Evolutionary conservation across 1,140 invertebrate genomes (phyloP).

Genomic region (Ctenoplectra terminalis): DNA sequence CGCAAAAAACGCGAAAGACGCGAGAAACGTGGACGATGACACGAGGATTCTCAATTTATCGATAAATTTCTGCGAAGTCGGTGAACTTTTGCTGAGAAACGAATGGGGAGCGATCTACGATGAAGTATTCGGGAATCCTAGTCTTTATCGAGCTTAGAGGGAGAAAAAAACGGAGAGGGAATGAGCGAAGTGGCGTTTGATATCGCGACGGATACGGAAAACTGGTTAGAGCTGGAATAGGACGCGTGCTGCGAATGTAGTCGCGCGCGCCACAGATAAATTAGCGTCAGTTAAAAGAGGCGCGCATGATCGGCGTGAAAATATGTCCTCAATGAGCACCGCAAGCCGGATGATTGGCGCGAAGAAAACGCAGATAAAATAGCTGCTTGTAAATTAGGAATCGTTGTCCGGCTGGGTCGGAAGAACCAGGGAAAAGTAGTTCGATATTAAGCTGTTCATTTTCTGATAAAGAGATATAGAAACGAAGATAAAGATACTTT

Average conservation of each 20-base stretch:
- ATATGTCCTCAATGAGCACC: neutral
- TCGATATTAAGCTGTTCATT: neutral
- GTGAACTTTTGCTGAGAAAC: neutral
- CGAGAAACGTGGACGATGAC: too few species aligned
- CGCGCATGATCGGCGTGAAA: constrained; percentile 1
- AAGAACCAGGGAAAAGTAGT: fast-evolving
- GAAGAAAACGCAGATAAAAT: neutral
- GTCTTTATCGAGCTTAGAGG: neutral
- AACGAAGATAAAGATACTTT: neutral
- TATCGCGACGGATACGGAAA: constrained; percentile 46
- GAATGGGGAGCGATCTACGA: too few species aligned
- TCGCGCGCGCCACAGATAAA: constrained; percentile 27
- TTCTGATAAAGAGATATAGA: neutral
- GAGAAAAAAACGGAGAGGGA: neutral
- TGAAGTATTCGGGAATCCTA: neutral
- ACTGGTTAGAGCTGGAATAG: constrained; percentile 53
- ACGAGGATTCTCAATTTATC: too few species aligned
- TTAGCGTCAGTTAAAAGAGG: constrained; percentile 37
- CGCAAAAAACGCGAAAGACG: too few species aligned
- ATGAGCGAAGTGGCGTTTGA: constrained; percentile 11
- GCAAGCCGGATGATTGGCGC: too few species aligned
- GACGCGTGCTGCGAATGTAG: constrained; percentile 12
- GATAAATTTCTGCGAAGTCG: neutral
- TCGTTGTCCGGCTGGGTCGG: neutral
- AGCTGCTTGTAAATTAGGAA: neutral